Conservation (phyloP, 2,113 vertebrate genomes). For the Aythya baeri region DNA sequence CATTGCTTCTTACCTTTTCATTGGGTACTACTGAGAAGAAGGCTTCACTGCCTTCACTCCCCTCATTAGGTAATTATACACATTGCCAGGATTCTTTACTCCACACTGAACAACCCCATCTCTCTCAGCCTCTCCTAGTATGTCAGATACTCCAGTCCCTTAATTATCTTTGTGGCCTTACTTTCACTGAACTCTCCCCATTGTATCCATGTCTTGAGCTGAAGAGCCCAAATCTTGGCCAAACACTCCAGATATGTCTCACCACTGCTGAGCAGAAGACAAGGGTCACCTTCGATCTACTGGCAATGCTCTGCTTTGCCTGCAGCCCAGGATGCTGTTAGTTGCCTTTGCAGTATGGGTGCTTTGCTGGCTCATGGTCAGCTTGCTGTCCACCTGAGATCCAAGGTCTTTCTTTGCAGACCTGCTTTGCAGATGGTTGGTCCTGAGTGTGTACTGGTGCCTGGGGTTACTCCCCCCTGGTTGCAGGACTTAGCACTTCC, state of each 20-base stretch:
- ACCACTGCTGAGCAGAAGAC: background rate
- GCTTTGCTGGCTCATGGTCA: background rate
- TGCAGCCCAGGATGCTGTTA: background rate
- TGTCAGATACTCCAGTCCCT: background rate
- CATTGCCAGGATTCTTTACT: background rate
- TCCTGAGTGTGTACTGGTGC: background rate
- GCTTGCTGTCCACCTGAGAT: background rate
- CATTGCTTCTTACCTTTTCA: background rate
- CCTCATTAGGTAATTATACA: background rate
- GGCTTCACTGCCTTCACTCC: background rate
- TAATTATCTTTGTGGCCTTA: background rate
- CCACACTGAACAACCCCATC: background rate
- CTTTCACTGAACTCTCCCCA: background rate
- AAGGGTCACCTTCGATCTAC: background rate
- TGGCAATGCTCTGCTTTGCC: rapidly evolving
- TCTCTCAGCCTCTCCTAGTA: background rate
- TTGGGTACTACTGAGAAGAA: background rate
- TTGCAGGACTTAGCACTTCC: background rate
- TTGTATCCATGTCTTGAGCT: background rate
- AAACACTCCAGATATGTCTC: background rate
- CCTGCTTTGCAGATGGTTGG: background rate
- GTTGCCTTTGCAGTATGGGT: background rate
- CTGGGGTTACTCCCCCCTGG: background rate
- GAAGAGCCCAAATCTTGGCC: background rate
- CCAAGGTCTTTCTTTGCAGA: background rate